These are phyloP conservation scores for Tryphoninae sp. DNA, from an alignment of 2,888 invertebrate species.

Conservation along the genomic window DNA sequence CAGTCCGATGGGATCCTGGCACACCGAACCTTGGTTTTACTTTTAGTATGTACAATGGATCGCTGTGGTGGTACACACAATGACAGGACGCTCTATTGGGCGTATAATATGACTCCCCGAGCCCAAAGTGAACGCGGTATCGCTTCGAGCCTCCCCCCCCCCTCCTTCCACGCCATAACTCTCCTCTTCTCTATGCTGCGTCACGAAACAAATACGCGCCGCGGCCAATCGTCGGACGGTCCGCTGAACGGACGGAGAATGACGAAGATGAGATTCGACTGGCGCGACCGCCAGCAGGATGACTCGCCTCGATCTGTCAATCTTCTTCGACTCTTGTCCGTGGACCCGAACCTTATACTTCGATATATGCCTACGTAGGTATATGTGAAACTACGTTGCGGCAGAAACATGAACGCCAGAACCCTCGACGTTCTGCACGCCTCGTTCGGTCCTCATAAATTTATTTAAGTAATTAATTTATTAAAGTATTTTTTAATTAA, in stretches of 20 bases:
- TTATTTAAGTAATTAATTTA: not conserved
- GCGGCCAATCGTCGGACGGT: constrained; percentile 75
- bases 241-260: constrained; percentile 57
- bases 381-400: constrained; percentile 5
- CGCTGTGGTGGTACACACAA: constrained; percentile 31
- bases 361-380: not conserved
- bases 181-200: constrained; percentile 74
- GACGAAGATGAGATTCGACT: constrained; percentile 68
- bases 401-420: constrained; percentile 19
- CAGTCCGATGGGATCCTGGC: constrained; percentile 7
- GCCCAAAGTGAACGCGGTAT: constrained; percentile 49
- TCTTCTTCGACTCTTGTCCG: constrained; percentile 66
- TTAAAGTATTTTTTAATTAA: too few relatives aligned
- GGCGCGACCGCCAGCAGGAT: constrained; percentile 71
- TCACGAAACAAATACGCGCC: constrained; percentile 80
- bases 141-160: not conserved
- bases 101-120: constrained; percentile 65
- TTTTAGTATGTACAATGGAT: constrained; percentile 26
- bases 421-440: constrained; percentile 25
- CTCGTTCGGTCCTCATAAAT: not conserved
- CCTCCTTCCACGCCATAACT: not conserved
- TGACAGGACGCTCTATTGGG: constrained; percentile 61
- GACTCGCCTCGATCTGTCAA: constrained; percentile 80
- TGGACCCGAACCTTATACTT: constrained; percentile 29
- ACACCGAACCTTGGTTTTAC: constrained; percentile 30